Evolutionary conservation across 2,113 vertebrate genomes (phyloP).

Genomic region (Antechinus flavipes): DNA sequence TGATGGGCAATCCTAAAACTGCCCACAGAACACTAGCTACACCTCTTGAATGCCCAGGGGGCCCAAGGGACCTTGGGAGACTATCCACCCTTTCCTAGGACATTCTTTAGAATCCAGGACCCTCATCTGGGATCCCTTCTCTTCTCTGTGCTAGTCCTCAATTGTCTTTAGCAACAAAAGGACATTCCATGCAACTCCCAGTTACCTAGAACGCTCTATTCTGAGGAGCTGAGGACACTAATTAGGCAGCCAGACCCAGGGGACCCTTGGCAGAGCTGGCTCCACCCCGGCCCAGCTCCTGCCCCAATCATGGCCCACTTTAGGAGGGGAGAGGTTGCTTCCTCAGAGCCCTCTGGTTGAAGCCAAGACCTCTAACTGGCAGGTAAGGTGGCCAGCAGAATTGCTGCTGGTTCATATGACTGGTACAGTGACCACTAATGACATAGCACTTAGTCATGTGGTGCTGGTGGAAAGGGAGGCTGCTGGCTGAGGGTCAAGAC

Average conservation of each 20-base stretch:
- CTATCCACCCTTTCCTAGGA: slow-evolving; percentile 31
- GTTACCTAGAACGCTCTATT: slow-evolving; percentile 41
- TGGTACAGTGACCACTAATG: slow-evolving; percentile 61
- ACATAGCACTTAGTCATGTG: slow-evolving; percentile 55
- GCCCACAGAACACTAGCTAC: slow-evolving; percentile 50
- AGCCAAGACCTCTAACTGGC: slow-evolving; percentile 38
- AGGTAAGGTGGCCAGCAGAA: slow-evolving; percentile 60
- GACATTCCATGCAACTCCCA: slow-evolving; percentile 51
- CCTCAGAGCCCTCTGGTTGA: slow-evolving; percentile 52
- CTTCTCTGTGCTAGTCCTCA: slow-evolving; percentile 13
- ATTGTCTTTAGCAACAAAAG: slow-evolving; percentile 61
- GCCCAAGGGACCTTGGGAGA: slow-evolving; percentile 61
- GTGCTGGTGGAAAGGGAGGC: slow-evolving; percentile 64
- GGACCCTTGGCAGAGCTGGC: slow-evolving; percentile 43
- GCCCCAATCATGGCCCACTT: slow-evolving; percentile 21
- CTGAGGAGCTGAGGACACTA: slow-evolving; percentile 21
- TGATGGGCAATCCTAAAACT: slow-evolving; percentile 30
- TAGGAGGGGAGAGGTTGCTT: slow-evolving; percentile 43
- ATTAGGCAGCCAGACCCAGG: slow-evolving; percentile 32
- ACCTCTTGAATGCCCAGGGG: slow-evolving; percentile 54
- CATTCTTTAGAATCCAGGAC: slow-evolving; percentile 22
- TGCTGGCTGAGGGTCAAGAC: slow-evolving; percentile 58
- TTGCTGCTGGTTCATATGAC: slow-evolving; percentile 60
- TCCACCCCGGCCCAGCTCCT: slow-evolving; percentile 14
- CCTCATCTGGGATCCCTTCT: neutral